phyloP scores from a whole-genome alignment of 2,113 vertebrate genomes.

The Dryoscopus gambensis region DNA sequence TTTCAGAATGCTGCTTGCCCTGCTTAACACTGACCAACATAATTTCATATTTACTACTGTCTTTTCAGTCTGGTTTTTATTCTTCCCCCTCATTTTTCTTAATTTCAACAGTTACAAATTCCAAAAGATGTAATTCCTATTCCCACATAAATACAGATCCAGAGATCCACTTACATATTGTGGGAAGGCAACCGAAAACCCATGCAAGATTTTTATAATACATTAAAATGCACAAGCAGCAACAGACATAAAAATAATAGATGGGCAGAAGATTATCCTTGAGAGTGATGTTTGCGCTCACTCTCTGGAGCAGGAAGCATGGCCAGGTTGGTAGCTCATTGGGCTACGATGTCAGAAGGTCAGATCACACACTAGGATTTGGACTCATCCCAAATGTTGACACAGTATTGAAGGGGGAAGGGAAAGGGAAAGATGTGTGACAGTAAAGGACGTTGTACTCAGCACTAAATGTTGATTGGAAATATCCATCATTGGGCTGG shows the following conservation, averaged over 20 bases:
- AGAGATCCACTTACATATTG: not conserved
- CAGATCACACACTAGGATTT: slow-evolving; percentile 12
- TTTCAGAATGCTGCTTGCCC: not conserved
- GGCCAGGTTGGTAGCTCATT: not conserved
- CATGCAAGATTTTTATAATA: not conserved
- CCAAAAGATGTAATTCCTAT: not conserved
- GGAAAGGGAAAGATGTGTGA: not conserved
- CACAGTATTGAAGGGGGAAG: not conserved
- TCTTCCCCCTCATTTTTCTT: not conserved
- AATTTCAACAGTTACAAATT: not conserved
- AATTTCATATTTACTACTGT: not conserved
- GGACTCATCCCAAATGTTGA: slow-evolving; percentile 25
- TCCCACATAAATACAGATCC: not conserved
- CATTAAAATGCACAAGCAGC: not conserved
- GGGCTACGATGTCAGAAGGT: slow-evolving; percentile 2
- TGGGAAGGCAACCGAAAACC: not conserved
- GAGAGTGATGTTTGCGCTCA: not conserved
- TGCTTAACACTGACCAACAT: not conserved
- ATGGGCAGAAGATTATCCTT: not conserved
- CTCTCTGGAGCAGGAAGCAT: not conserved
- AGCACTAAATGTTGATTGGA: not conserved
- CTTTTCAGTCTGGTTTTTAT: not conserved
- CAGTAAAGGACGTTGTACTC: not conserved
- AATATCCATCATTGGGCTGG: not conserved
- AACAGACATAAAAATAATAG: not conserved